Percentiles rank a stretch among this genome's conserved stretches.
phyloP scores from a whole-genome alignment of 1,140 invertebrate species.

The Luehdorfia chinensis region DNA sequence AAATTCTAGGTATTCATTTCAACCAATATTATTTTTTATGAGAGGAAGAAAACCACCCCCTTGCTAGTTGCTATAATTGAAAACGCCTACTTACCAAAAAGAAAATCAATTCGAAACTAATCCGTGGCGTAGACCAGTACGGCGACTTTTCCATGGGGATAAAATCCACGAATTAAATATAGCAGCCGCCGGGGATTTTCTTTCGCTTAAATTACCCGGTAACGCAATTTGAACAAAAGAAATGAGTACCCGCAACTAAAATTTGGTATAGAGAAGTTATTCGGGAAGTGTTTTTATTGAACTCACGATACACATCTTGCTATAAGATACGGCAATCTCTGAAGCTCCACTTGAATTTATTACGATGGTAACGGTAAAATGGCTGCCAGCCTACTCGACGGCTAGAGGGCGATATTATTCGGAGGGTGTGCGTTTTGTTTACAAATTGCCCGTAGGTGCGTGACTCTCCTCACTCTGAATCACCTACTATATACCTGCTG shows the following conservation, averaged over 20 bases:
- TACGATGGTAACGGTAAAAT: conserved; percentile 39
- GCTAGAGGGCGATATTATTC: conserved; percentile 46
- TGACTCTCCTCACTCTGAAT: conserved; percentile 31
- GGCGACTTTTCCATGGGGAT: conserved; percentile 4
- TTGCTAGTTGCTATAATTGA: conserved; percentile 22
- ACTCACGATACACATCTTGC: conserved; percentile 22
- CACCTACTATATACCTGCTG: conserved; percentile 29
- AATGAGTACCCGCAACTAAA: not conserved
- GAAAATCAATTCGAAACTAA: conserved; percentile 15
- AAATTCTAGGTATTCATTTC: no score
- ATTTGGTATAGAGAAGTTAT: not conserved
- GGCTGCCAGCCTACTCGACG: conserved; percentile 32
- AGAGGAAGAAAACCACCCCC: no score
- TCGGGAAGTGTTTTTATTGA: not conserved
- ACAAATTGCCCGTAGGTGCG: conserved; percentile 59
- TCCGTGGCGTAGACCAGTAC: conserved; percentile 11
- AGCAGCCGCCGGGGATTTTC: not conserved
- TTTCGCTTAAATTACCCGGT: conserved; percentile 6
- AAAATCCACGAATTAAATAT: conserved; percentile 8
- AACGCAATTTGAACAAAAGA: not conserved
- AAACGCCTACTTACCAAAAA: conserved; percentile 12
- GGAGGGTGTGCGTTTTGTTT: conserved; percentile 56
- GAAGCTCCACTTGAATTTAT: conserved; percentile 52
- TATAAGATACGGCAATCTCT: conserved; percentile 45
- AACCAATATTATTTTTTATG: no score